Percentiles rank a stretch among this genome's conserved stretches.
phyloP scores from a whole-genome alignment of 2,888 invertebrate species.

The Metallyticus violacea region DNA sequence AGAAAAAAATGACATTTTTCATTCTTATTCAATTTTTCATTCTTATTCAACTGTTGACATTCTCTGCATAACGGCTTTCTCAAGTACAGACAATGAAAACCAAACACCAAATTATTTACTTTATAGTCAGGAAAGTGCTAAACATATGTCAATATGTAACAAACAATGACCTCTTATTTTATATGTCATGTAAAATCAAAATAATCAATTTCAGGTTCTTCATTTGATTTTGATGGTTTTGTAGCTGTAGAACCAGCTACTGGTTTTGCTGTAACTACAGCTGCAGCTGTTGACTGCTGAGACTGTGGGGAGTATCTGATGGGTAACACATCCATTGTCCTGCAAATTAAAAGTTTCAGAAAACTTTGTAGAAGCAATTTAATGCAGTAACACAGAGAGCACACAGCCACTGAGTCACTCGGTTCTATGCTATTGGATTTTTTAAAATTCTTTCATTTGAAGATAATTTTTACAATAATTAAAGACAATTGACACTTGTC shows the following conservation, averaged over 20 bases:
- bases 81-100: background rate
- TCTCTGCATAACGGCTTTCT: too few species aligned
- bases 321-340: slow-evolving; percentile 42
- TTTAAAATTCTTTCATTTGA: too few species aligned
- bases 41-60: too few species aligned
- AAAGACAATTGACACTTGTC: too few species aligned
- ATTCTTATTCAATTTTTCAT: too few species aligned
- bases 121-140: background rate
- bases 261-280: background rate
- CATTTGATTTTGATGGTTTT: slow-evolving; percentile 34
- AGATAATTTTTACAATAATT: too few species aligned
- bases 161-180: too few species aligned
- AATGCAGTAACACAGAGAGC: too few species aligned
- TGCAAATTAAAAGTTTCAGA: slow-evolving; percentile 34
- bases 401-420: too few species aligned
- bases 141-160: background rate
- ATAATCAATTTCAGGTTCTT: slow-evolving; percentile 45
- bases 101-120: background rate
- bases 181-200: slow-evolving; percentile 39
- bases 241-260: slow-evolving; percentile 18
- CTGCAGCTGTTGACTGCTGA: slow-evolving; percentile 31
- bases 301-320: slow-evolving; percentile 31
- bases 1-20: too few species aligned
- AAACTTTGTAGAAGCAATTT: too few species aligned
- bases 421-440: too few species aligned